Conservation (phyloP, 2,888 invertebrate species). For the Watsonalla binaria region DNA sequence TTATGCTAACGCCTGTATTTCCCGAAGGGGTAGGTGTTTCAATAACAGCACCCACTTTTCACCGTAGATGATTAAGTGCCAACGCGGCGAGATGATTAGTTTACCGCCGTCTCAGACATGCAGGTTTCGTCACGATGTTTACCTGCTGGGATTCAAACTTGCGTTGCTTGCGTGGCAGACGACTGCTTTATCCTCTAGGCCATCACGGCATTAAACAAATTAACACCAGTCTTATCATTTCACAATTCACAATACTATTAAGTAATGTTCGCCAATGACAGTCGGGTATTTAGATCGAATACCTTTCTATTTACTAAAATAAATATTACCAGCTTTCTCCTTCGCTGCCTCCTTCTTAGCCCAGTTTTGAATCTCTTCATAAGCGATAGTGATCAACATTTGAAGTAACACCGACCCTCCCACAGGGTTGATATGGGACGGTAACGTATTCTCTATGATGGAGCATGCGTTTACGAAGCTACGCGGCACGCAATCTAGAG, state of each 20-base stretch:
- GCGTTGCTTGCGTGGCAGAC: no score
- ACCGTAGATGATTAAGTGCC: no score
- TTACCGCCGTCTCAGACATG: no score
- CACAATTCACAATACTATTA: not conserved
- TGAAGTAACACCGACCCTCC: slow-evolving; percentile 86
- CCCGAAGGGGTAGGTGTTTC: no score
- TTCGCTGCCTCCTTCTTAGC: slow-evolving; percentile 55
- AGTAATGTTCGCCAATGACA: not conserved
- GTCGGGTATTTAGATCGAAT: not conserved
- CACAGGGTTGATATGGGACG: slow-evolving; percentile 83
- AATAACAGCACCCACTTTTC: no score
- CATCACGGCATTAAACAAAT: no score
- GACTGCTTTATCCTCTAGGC: no score
- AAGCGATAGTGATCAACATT: slow-evolving; percentile 82
- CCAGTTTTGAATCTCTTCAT: slow-evolving; percentile 81
- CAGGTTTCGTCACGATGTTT: no score
- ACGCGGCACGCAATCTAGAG: slow-evolving; percentile 83
- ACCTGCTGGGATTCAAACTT: no score
- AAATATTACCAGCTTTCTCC: slow-evolving; percentile 47
- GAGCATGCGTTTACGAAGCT: slow-evolving; percentile 76
- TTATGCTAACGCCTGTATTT: no score
- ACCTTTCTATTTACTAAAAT: not conserved
- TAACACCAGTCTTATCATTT: not conserved
- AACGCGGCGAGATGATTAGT: no score
- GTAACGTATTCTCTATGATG: slow-evolving; percentile 83